Conservation (phyloP, 2,797 vertebrate species). For the Cyclura pinguis region DNA sequence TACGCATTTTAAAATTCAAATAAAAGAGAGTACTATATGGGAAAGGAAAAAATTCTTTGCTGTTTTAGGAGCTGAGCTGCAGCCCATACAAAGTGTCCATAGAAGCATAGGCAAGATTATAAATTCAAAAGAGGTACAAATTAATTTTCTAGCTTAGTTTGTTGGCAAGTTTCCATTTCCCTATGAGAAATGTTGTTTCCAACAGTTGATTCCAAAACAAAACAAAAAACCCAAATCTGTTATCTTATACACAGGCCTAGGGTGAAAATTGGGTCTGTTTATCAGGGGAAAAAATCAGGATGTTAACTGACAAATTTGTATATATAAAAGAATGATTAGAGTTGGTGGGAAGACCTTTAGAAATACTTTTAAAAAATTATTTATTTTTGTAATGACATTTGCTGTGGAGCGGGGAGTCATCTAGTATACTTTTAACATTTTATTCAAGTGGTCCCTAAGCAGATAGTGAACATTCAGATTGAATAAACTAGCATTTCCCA, state of each 20-base stretch:
- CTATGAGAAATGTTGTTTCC: conserved; percentile 67
- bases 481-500: conserved; percentile 35
- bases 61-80: conserved; percentile 78
- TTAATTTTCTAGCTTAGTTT: conserved; percentile 71
- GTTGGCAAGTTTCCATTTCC: conserved; percentile 75
- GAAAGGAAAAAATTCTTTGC: conserved; percentile 78
- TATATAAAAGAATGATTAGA: neutral
- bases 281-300: conserved; percentile 57
- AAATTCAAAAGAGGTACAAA: conserved; percentile 76
- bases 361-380: neutral
- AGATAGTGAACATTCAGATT: conserved; percentile 53
- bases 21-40: conserved; percentile 78
- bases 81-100: conserved; percentile 81
- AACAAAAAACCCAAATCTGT: conserved; percentile 48
- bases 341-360: rapidly evolving
- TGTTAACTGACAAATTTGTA: conserved; percentile 39
- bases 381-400: conserved; percentile 11
- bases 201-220: conserved; percentile 62
- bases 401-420: neutral
- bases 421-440: conserved; percentile 4
- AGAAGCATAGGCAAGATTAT: conserved; percentile 78
- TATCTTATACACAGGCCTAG: conserved; percentile 62
- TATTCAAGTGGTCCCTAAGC: conserved; percentile 18
- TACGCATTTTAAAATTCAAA: conserved; percentile 83
- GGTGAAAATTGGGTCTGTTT: conserved; percentile 60